A percentile compares a stretch with the other conserved stretches of the same genome.
These are phyloP conservation scores for Hoplodrina blanda DNA, from an alignment of 2,888 invertebrate species.

Conservation along the genomic window DNA sequence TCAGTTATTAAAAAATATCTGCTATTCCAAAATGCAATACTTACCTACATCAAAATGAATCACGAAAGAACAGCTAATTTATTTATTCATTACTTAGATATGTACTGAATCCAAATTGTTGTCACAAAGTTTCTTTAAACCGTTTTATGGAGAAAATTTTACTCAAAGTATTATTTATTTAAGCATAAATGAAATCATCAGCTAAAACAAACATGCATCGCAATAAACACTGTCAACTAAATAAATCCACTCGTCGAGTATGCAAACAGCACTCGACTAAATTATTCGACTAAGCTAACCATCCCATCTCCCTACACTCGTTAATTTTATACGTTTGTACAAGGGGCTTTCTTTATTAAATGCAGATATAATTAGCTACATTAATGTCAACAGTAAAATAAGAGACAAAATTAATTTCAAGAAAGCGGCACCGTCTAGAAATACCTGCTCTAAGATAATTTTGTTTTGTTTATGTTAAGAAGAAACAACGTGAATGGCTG, in stretches of 20 bases:
- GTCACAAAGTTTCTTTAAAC: too few species aligned
- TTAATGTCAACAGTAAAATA: slow-evolving; percentile 69
- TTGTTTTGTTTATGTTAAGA: slow-evolving; percentile 48
- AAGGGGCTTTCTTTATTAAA: slow-evolving; percentile 76
- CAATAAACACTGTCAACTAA: neutral
- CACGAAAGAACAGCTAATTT: too few species aligned
- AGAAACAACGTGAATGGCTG: slow-evolving; percentile 19
- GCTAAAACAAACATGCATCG: neutral
- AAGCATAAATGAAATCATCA: neutral
- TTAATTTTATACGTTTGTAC: slow-evolving; percentile 82
- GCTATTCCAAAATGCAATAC: too few species aligned
- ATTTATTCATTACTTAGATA: too few species aligned
- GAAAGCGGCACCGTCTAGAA: slow-evolving; percentile 35
- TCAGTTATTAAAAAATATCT: too few species aligned
- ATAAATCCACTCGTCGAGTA: neutral
- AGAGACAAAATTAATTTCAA: slow-evolving; percentile 62
- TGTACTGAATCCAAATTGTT: too few species aligned
- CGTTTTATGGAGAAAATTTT: too few species aligned
- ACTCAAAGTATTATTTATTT: too few species aligned
- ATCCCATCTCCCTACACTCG: slow-evolving; percentile 61
- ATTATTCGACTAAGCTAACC: slow-evolving; percentile 22
- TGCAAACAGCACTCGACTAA: slow-evolving; percentile 25
- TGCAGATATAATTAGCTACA: slow-evolving; percentile 76
- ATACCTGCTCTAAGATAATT: slow-evolving; percentile 56
- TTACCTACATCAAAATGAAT: too few species aligned